Evolutionary conservation across 2,888 invertebrate genomes (phyloP).

Genomic region (Ophion ellenae): DNA sequence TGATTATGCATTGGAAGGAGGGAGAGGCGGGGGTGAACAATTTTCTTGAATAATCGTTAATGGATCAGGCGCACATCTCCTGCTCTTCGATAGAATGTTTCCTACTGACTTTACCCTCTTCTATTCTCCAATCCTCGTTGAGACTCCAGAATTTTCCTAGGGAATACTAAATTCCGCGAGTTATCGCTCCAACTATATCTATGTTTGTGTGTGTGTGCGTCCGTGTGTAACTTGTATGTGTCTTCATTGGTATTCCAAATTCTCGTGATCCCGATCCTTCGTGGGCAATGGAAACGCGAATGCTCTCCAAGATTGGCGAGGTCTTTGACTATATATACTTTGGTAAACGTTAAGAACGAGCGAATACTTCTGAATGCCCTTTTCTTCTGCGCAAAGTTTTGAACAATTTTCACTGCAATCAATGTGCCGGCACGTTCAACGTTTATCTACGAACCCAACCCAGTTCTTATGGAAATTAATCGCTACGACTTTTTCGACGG

Average conservation of each 20-base stretch:
- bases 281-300: slow-evolving; percentile 54
- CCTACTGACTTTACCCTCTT: slow-evolving; percentile 3
- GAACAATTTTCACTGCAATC: slow-evolving; percentile 39
- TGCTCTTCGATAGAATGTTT: slow-evolving; percentile 39
- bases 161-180: slow-evolving; percentile 60
- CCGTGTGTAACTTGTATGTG: slow-evolving; percentile 12
- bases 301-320: slow-evolving; percentile 60
- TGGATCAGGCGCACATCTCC: slow-evolving; percentile 54
- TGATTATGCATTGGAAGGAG: slow-evolving; percentile 24
- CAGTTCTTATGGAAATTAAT: neutral
- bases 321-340: slow-evolving; percentile 35
- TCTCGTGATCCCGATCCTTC: slow-evolving; percentile 64
- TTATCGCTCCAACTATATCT: slow-evolving; percentile 17
- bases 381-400: slow-evolving; percentile 20
- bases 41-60: slow-evolving; percentile 63
- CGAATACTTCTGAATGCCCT: slow-evolving; percentile 32
- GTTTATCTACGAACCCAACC: neutral
- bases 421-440: slow-evolving; percentile 17
- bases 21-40: neutral
- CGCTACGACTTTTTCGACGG: slow-evolving; percentile 1
- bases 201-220: slow-evolving; percentile 21
- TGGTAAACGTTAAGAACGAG: slow-evolving; percentile 28
- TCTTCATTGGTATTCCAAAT: slow-evolving; percentile 65
- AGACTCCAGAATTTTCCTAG: slow-evolving; percentile 52
- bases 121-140: neutral